phyloP scores from a whole-genome alignment of 2,797 vertebrate genomes.

The Choloepus didactylus region DNA sequence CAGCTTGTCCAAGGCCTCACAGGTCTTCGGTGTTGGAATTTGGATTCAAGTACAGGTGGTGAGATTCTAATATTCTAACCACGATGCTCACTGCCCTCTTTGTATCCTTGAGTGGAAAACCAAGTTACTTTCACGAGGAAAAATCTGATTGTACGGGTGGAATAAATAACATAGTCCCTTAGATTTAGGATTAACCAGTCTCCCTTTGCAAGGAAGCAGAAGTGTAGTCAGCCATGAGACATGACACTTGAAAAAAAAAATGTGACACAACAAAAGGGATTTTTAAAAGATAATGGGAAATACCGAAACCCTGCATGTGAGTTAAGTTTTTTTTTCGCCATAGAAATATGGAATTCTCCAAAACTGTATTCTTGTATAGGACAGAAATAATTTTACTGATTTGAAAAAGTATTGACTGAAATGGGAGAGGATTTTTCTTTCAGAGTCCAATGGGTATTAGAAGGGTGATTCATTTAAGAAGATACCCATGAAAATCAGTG shows the following conservation, averaged over 20 bases:
- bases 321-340: background rate
- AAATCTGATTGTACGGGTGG: background rate
- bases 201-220: background rate
- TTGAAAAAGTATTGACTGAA: background rate
- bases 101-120: background rate
- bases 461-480: background rate
- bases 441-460: background rate
- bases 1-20: background rate
- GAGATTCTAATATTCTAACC: background rate
- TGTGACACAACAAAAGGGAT: background rate
- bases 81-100: background rate
- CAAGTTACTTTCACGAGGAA: background rate
- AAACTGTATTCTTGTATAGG: background rate
- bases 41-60: background rate
- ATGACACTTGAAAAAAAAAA: background rate
- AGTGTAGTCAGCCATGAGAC: background rate
- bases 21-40: background rate
- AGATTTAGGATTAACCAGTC: background rate
- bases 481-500: background rate
- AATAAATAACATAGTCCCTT: background rate
- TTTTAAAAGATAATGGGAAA: background rate
- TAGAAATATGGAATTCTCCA: background rate
- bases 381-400: background rate
- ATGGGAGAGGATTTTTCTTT: conserved; percentile 2
- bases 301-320: background rate